Evolutionary conservation across 2,113 vertebrate species (phyloP), one percentile per base, ranked within the genome.

Genomic region (Nothobranchius furzeri): DNA sequence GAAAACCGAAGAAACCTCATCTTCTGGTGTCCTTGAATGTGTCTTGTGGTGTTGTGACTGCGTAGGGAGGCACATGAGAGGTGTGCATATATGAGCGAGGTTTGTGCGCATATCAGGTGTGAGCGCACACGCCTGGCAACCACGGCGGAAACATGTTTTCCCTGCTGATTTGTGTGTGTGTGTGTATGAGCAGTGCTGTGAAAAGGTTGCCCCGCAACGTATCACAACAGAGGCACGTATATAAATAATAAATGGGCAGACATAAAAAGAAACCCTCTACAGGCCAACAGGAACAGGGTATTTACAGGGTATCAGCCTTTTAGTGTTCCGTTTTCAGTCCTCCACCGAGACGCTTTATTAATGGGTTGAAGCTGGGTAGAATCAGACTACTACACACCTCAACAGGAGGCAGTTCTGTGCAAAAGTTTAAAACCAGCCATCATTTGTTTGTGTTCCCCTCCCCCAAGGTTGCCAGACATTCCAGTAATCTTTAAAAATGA

Each of bases 191-290:
- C 73, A 52, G 74, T 36, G 80, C 79, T 80, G 75, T 61, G 58
- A 79, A 64, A 80, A 81, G 84, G 85, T 87, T 88, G 70, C 82
- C 85, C 50, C 25, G 46, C 68, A 83, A 89, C 84, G 40, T 43
- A 78, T 86, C 83, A 89, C 84, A 91, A 87, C 83, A 78, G 88
- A 51, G 60, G 74, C 13, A 72, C 12, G 75, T 81, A 80, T 82
- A 88, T 88, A 82, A 88, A 90, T 89, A 91, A 89, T 86, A 66
- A 86, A 85, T 86, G 70, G 68, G 37, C 66, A 74, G 81, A 80
- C 68, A 89, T 78, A 86, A 80, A 85, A 86, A 81, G 70, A 69
- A 77, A 61, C 73, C 76, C 83, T 85, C 75, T 37, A 47, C 70
- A 70, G 68, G 77, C 78, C 64, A 17, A 65, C 75, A 69, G 75